Conservation (phyloP, 2,888 invertebrate genomes). For the Carterocephalus palaemon region DNA sequence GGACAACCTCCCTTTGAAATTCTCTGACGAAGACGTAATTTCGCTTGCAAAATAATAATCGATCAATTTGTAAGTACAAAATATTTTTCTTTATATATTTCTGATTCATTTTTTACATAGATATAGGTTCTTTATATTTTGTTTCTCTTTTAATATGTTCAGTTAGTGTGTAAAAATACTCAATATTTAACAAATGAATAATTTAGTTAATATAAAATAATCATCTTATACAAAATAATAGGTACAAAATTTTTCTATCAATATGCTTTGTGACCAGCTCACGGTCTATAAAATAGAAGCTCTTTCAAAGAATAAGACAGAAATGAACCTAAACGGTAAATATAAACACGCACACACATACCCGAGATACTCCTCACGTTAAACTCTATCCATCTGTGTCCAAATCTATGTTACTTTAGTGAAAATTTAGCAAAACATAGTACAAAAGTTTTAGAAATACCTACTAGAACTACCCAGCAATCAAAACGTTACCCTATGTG, state of each 20-base stretch:
- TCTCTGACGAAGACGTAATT: too few relatives aligned
- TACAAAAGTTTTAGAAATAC: slow-evolving; percentile 78
- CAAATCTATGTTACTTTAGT: slow-evolving; percentile 72
- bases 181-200: slow-evolving; percentile 74
- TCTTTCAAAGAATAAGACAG: slow-evolving; percentile 49
- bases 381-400: slow-evolving; percentile 63
- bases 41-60: too few relatives aligned
- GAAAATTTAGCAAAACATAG: slow-evolving; percentile 79
- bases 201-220: slow-evolving; percentile 64
- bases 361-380: slow-evolving; percentile 52
- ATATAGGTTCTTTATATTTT: slow-evolving; percentile 59
- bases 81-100: slow-evolving; percentile 64
- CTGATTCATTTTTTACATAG: slow-evolving; percentile 61
- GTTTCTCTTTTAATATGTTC: slow-evolving; percentile 64
- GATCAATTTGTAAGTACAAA: slow-evolving; percentile 54
- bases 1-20: slow-evolving; percentile 14
- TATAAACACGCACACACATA: slow-evolving; percentile 39
- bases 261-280: slow-evolving; percentile 23
- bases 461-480: slow-evolving; percentile 74
- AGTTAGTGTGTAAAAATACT: slow-evolving; percentile 77
- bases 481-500: slow-evolving; percentile 48
- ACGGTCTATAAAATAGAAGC: slow-evolving; percentile 61
- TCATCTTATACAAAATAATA: slow-evolving; percentile 72
- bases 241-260: slow-evolving; percentile 53
- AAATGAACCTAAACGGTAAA: slow-evolving; percentile 36